Percentiles rank a stretch among this genome's conserved stretches.
Evolutionary conservation across 2,113 vertebrate genomes (phyloP).

Genomic region (Circaetus gallicus): DNA sequence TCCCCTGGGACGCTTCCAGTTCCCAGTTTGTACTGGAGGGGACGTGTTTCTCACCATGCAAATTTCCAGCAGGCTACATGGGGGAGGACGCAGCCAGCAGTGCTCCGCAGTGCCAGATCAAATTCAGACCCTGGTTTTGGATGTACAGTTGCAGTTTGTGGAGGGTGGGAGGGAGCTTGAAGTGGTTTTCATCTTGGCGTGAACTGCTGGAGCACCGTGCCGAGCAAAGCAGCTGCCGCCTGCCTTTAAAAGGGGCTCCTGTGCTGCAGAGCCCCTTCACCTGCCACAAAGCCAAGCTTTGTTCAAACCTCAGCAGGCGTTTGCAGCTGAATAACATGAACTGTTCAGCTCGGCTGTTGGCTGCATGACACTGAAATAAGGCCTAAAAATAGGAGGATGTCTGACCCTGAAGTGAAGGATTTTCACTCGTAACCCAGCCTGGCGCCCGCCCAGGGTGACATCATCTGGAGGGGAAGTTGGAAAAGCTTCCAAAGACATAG

Average conservation of each 20-base stretch:
- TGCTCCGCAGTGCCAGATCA: not conserved
- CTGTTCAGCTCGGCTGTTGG: not conserved
- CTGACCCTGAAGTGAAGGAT: slow-evolving; percentile 34
- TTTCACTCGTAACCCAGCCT: slow-evolving; percentile 16
- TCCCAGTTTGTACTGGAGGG: not conserved
- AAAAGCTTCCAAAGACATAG: not conserved
- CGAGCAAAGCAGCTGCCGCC: not conserved
- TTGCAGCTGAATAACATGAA: not conserved
- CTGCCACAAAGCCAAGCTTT: not conserved
- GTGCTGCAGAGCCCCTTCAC: not conserved
- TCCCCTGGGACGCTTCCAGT: not conserved
- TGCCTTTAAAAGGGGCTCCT: not conserved
- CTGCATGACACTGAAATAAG: not conserved
- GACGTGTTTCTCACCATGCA: not conserved
- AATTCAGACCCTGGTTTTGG: not conserved
- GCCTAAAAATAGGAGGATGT: slow-evolving; percentile 49
- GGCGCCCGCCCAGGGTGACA: not conserved
- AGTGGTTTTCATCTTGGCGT: not conserved
- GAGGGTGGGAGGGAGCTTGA: not conserved
- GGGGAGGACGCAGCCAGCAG: not conserved
- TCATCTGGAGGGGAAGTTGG: slow-evolving; percentile 55
- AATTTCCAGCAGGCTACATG: not conserved
- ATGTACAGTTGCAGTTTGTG: not conserved
- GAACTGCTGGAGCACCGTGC: not conserved
- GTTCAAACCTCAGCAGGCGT: not conserved